phyloP scores from a whole-genome alignment of 2,797 vertebrate genomes.

The Sylvia borin region DNA sequence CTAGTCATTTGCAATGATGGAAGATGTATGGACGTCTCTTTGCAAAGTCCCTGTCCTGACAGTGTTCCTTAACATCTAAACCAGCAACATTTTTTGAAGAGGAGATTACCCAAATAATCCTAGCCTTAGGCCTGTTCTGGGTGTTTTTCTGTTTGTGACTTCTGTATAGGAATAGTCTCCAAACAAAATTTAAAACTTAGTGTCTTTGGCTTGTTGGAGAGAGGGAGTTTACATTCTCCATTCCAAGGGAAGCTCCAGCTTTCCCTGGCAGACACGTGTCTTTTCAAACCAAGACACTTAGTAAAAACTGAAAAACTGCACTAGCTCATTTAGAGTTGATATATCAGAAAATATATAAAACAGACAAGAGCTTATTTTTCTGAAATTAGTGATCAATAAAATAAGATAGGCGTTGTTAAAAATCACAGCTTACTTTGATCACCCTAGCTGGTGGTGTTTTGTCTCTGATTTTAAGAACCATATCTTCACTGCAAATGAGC shows the following conservation, averaged over 20 bases:
- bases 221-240: too few species aligned
- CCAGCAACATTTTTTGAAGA: background rate
- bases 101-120: background rate
- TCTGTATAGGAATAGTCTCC: background rate
- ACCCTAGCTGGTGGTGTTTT: background rate
- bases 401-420: background rate
- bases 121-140: background rate
- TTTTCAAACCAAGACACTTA: background rate
- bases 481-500: background rate
- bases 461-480: background rate
- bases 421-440: background rate
- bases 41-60: background rate
- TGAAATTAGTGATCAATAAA: background rate
- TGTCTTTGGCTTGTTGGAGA: too few species aligned
- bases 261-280: too few species aligned
- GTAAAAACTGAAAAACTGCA: background rate
- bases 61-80: background rate
- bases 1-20: background rate
- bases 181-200: background rate
- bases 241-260: too few species aligned
- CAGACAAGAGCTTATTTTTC: background rate
- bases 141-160: background rate
- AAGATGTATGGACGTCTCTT: background rate
- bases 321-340: background rate
- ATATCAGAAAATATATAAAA: background rate